Percentiles rank a stretch among this genome's conserved stretches.
Conservation (phyloP, 2,113 vertebrate species). For the Micronisus gabar region DNA sequence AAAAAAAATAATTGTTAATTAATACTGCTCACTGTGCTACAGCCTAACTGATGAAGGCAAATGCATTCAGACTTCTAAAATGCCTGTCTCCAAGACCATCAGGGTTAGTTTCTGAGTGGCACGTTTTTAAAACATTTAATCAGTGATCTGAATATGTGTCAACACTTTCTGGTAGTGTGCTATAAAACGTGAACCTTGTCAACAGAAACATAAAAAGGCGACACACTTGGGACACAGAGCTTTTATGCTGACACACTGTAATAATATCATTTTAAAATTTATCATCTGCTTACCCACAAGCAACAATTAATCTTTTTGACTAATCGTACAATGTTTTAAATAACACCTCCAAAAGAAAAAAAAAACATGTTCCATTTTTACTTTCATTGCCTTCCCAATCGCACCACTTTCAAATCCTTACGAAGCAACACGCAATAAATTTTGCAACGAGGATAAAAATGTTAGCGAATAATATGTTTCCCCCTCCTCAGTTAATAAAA, state of each 20-base stretch:
- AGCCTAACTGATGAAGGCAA: slow-evolving; percentile 35
- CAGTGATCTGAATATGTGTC: slow-evolving; percentile 79
- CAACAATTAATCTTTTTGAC: slow-evolving; percentile 78
- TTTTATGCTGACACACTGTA: slow-evolving; percentile 75
- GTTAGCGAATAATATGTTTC: slow-evolving; percentile 64
- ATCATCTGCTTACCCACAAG: slow-evolving; percentile 79
- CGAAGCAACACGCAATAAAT: slow-evolving; percentile 67
- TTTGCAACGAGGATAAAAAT: slow-evolving; percentile 68
- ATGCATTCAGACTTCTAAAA: slow-evolving; percentile 62
- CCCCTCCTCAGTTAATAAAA: slow-evolving; percentile 77
- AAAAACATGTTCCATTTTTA: slow-evolving; percentile 22
- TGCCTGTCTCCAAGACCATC: slow-evolving; percentile 72
- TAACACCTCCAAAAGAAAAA: slow-evolving; percentile 63
- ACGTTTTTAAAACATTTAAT: slow-evolving; percentile 84
- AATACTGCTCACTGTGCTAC: slow-evolving; percentile 28
- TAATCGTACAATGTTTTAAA: slow-evolving; percentile 59
- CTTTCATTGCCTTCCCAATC: slow-evolving; percentile 32
- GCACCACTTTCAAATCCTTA: not conserved
- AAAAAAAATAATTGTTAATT: slow-evolving; percentile 1
- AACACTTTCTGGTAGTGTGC: slow-evolving; percentile 80
- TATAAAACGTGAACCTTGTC: slow-evolving; percentile 80
- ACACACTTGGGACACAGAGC: slow-evolving; percentile 76
- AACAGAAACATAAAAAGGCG: slow-evolving; percentile 76
- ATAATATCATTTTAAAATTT: slow-evolving; percentile 79
- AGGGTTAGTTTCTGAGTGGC: slow-evolving; percentile 82